Conservation (phyloP, 2,797 vertebrate genomes). For the Danio tinwini region DNA sequence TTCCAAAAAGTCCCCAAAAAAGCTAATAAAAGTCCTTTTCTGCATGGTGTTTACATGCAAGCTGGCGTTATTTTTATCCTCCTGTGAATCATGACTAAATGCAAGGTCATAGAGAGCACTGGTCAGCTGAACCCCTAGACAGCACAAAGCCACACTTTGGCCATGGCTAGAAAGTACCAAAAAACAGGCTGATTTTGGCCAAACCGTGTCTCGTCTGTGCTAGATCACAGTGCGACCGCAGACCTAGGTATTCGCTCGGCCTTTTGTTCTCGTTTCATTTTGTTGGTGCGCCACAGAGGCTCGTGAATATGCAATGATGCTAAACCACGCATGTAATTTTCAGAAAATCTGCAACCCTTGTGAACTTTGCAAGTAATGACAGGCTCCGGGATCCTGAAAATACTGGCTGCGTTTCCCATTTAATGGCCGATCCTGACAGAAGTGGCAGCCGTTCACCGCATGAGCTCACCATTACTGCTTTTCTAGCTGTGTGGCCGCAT, state of each 20-base stretch:
- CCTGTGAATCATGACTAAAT: slow-evolving; percentile 31
- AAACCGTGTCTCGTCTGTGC: slow-evolving; percentile 27
- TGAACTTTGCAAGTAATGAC: slow-evolving; percentile 60
- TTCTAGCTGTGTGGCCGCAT: slow-evolving; percentile 48
- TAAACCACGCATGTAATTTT: slow-evolving; percentile 59
- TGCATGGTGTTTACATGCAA: no score
- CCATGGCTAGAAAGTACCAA: slow-evolving; percentile 39
- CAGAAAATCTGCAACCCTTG: slow-evolving; percentile 29
- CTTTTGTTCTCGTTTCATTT: slow-evolving; percentile 47
- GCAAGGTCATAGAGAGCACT: slow-evolving; percentile 14
- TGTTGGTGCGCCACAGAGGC: slow-evolving; percentile 44
- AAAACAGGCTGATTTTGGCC: slow-evolving; percentile 16
- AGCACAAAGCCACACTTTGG: neutral
- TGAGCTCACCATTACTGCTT: slow-evolving; percentile 30
- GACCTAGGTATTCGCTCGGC: slow-evolving; percentile 11
- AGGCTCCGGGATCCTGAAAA: slow-evolving; percentile 53
- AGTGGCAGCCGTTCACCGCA: slow-evolving; percentile 32
- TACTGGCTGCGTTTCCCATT: slow-evolving; percentile 35
- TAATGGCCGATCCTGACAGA: slow-evolving; percentile 35
- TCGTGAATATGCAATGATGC: slow-evolving; percentile 37
- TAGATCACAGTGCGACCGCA: slow-evolving; percentile 23
- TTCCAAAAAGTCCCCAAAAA: no score
- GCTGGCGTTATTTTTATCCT: slow-evolving; percentile 16
- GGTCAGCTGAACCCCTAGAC: slow-evolving; percentile 18
- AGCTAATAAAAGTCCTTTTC: no score